Base-by-base conservation (phyloP, 2,113 vertebrate genomes). In the Platichthys stellatus region DNA sequence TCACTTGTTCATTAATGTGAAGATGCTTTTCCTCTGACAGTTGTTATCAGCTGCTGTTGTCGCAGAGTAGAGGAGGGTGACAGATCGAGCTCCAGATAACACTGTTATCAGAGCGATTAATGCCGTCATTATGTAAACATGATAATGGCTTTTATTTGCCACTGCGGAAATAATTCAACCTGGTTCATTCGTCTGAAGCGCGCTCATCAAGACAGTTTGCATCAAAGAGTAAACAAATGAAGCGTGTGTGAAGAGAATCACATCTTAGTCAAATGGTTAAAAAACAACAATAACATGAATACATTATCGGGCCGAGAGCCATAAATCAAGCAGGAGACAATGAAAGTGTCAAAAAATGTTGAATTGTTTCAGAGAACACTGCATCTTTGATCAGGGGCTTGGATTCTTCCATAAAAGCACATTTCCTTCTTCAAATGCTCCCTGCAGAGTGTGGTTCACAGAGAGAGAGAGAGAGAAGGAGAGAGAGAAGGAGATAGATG, bases 321-420 rank as follows among this genome's bases (percentile, higher is more conserved):
- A 75, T 81, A 88, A 88, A 91, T 89, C 82, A 88, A 86, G 76
- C 72, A 69, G 56, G 58, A 69, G 66, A 90, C 56, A 77, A 88
- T 82, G 69, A 86, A 79, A 83, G 72, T 79, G 83, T 91, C 80
- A 90, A 79, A 31, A 88, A 88, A 76, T 80, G 78, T 84, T 86
- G 78, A 86, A 81, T 83, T 77, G 72, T 86, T 87, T 86, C 76
- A 54, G 71, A 89, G 74, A 88, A 81, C 80, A 49, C 66, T 73
- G 85, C 54, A 63, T 80, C 82, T 92, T 86, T 89, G 85, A 93
- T 93, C 80, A 78, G 17, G 9, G 9, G 64, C 88, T 85, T 89
- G 85, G 83, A 89, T 63, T 89, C 65, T 51, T 26, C 75, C 57
- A 72, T 85, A 76, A 90, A 89, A 89, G 82, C 61, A 1, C 40